These are phyloP conservation scores for Rutilus rutilus DNA, from an alignment of 2,113 vertebrate species.

Conservation along the genomic window DNA sequence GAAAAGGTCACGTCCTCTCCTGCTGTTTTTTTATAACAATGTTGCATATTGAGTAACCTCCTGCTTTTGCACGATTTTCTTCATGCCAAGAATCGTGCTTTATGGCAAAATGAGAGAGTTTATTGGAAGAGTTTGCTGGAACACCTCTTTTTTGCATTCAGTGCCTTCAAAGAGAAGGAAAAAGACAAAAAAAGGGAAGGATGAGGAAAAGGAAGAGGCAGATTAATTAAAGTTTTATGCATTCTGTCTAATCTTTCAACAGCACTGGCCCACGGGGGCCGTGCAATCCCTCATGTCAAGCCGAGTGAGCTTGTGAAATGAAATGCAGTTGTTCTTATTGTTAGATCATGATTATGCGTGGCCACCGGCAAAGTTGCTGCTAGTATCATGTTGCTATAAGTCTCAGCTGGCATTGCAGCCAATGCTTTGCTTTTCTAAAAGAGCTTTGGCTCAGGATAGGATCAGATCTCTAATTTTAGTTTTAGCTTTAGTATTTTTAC, in stretches of 20 bases:
- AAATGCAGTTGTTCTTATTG: slow-evolving; percentile 16
- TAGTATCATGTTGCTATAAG: neutral
- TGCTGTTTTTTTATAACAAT: neutral
- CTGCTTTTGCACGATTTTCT: neutral
- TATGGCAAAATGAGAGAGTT: neutral
- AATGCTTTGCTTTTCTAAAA: neutral
- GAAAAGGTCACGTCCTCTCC: slow-evolving; percentile 16
- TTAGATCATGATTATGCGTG: neutral
- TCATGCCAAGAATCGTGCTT: neutral
- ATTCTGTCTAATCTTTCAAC: slow-evolving; percentile 67
- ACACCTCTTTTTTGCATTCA: neutral
- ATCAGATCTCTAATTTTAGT: neutral
- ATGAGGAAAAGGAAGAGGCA: slow-evolving; percentile 17
- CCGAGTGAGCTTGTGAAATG: slow-evolving; percentile 6
- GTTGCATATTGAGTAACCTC: slow-evolving; percentile 3
- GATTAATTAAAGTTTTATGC: slow-evolving; percentile 63
- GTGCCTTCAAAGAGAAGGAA: slow-evolving; percentile 1
- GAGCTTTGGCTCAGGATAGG: too few relatives aligned
- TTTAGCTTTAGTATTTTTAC: neutral
- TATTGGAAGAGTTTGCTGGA: neutral
- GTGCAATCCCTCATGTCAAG: slow-evolving; percentile 43
- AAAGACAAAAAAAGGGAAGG: neutral
- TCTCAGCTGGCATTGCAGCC: neutral
- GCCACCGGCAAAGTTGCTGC: slow-evolving; percentile 13
- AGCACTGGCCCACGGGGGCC: slow-evolving; percentile 43